Conservation (phyloP, 92 coral and sea anemone genomes). For the Isaurus tuberculatus region DNA sequence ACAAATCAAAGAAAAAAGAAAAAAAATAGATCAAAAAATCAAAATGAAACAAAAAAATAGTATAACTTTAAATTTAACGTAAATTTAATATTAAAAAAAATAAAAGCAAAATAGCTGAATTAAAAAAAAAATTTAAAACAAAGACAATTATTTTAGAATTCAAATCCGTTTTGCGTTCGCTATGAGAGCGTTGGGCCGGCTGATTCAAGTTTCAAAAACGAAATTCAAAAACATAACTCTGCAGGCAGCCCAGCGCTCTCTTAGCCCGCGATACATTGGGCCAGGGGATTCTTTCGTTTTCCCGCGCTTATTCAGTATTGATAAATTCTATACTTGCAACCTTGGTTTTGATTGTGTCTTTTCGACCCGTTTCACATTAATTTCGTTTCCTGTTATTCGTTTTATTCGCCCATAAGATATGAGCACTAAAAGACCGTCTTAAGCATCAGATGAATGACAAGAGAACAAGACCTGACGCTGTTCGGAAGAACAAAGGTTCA, state of each 20-base stretch:
- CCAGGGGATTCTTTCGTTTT: conserved; percentile 29
- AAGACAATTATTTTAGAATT: conserved; percentile 14
- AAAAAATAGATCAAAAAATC: not conserved
- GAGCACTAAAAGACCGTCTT: conserved; percentile 7
- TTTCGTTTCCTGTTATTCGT: conserved; percentile 3
- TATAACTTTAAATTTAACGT: not conserved
- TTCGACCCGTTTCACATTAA: not conserved
- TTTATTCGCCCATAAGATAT: conserved; percentile 9
- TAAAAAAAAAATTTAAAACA: not conserved
- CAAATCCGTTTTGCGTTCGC: conserved; percentile 34
- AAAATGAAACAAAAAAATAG: not conserved
- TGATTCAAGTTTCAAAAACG: not conserved
- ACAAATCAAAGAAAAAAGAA: not conserved
- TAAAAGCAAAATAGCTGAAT: not conserved
- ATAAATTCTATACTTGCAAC: conserved; percentile 4
- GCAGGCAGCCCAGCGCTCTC: conserved; percentile 37
- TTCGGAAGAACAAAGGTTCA: conserved; percentile 45
- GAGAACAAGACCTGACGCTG: not conserved
- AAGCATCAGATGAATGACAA: conserved; percentile 17
- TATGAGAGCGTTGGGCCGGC: conserved; percentile 52
- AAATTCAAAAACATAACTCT: conserved; percentile 5
- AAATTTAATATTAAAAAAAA: not conserved
- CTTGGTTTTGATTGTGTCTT: conserved; percentile 9
- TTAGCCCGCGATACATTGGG: conserved; percentile 36
- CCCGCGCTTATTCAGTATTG: conserved; percentile 8